Evolutionary conservation across 2,888 invertebrate genomes (phyloP).

Genomic region (Leptinotarsa juncta): DNA sequence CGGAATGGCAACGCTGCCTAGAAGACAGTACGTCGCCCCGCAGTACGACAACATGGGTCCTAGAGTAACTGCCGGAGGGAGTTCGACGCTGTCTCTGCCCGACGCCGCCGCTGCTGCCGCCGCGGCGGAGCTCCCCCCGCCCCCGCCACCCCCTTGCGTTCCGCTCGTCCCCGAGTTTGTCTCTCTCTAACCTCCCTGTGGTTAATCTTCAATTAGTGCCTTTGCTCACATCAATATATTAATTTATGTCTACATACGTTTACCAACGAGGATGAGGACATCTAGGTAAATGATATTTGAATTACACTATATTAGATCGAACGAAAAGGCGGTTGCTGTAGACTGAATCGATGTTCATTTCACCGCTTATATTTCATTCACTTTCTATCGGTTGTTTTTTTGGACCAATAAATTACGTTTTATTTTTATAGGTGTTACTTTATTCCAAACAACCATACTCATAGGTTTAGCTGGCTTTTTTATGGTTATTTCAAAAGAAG

Average conservation of each 20-base stretch:
- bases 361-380: neutral
- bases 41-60: constrained; percentile 92
- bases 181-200: constrained; percentile 67
- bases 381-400: constrained; percentile 3
- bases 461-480: too few species aligned
- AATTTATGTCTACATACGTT: constrained; percentile 38
- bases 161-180: constrained; percentile 71
- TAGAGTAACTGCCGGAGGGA: constrained; percentile 88
- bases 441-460: neutral
- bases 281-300: constrained; percentile 18
- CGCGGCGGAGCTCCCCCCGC: constrained; percentile 65
- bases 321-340: constrained; percentile 13
- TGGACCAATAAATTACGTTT: constrained; percentile 18
- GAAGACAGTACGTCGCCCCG: constrained; percentile 61
- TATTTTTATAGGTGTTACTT: neutral
- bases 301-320: constrained; percentile 9
- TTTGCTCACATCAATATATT: constrained; percentile 63
- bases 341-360: neutral
- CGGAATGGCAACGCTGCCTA: constrained; percentile 65
- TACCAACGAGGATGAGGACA: constrained; percentile 22
- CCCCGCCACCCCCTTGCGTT: constrained; percentile 72
- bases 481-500: too few species aligned
- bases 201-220: constrained; percentile 67
- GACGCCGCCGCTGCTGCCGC: constrained; percentile 69
- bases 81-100: constrained; percentile 86